Evolutionary conservation across 2,113 vertebrate genomes (phyloP).

Genomic region (Baryphthengus martii): DNA sequence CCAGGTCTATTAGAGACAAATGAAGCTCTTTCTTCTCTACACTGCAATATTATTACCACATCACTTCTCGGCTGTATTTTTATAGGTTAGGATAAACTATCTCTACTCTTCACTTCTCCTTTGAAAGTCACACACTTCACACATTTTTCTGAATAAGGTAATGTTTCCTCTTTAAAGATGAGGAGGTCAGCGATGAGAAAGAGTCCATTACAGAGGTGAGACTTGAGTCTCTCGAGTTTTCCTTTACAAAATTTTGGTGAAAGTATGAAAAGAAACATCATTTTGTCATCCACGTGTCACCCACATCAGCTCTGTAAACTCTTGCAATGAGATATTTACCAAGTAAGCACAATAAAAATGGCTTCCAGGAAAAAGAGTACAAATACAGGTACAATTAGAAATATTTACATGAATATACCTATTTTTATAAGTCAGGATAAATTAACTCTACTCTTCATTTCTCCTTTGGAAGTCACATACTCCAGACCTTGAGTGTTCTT

Average conservation of each 20-base stretch:
- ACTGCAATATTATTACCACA: background rate
- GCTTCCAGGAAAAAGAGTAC: background rate
- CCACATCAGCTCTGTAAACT: background rate
- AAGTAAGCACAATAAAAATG: background rate
- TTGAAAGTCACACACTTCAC: background rate
- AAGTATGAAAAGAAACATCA: background rate
- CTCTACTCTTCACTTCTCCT: background rate
- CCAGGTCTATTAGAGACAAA: background rate
- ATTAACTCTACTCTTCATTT: background rate
- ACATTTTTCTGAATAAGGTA: background rate
- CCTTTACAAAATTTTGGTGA: background rate
- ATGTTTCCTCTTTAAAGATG: background rate
- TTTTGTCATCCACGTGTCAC: background rate
- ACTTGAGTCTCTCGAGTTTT: background rate
- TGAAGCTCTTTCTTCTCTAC: background rate
- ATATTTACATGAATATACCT: background rate
- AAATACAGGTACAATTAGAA: background rate
- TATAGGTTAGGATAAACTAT: background rate
- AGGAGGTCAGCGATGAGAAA: background rate
- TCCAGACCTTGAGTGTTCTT: background rate
- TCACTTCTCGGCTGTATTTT: background rate
- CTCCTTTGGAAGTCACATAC: background rate
- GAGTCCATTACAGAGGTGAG: background rate
- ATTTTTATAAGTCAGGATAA: background rate
- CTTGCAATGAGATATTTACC: background rate